These are phyloP conservation scores for Callosobruchus maculatus DNA, from an alignment of 2,888 invertebrate species.

Conservation along the genomic window DNA sequence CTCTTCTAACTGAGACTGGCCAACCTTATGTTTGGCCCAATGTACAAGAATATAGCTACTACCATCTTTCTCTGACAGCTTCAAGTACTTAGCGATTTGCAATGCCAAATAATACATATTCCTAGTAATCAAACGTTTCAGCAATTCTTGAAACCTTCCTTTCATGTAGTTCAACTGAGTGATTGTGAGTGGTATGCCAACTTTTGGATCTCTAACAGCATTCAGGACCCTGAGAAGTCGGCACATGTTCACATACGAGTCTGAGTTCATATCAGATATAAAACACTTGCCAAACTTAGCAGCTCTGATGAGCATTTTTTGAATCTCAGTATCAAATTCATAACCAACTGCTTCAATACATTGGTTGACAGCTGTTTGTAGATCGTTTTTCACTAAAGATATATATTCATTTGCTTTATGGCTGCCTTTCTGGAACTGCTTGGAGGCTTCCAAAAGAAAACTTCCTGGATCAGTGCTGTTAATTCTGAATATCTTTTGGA, in stretches of 20 bases:
- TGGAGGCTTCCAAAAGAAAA: conserved; percentile 87
- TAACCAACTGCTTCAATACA: conserved; percentile 92
- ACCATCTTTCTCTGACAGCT: conserved; percentile 74
- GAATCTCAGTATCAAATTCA: conserved; percentile 81
- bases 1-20: conserved; percentile 77
- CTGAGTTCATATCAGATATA: conserved; percentile 68
- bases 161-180: conserved; percentile 55
- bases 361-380: conserved; percentile 80
- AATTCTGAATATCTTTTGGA: conserved; percentile 84
- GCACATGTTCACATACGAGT: conserved; percentile 82
- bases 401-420: conserved; percentile 94
- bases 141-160: conserved; percentile 45
- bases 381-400: conserved; percentile 74
- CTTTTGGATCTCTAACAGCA: conserved; percentile 76
- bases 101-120: conserved; percentile 88
- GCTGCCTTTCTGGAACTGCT: conserved; percentile 83
- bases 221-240: conserved; percentile 86
- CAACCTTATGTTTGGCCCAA: conserved; percentile 95
- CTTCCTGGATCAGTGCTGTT: conserved; percentile 91
- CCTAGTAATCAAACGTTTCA: conserved; percentile 84
- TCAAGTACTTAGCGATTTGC: conserved; percentile 83
- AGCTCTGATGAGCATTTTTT: conserved; percentile 84
- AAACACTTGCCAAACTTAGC: conserved; percentile 96
- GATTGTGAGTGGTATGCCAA: conserved; percentile 88
- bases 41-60: conserved; percentile 86